Base-by-base conservation (phyloP, 2,797 vertebrate species). In the Varecia variegata region DNA sequence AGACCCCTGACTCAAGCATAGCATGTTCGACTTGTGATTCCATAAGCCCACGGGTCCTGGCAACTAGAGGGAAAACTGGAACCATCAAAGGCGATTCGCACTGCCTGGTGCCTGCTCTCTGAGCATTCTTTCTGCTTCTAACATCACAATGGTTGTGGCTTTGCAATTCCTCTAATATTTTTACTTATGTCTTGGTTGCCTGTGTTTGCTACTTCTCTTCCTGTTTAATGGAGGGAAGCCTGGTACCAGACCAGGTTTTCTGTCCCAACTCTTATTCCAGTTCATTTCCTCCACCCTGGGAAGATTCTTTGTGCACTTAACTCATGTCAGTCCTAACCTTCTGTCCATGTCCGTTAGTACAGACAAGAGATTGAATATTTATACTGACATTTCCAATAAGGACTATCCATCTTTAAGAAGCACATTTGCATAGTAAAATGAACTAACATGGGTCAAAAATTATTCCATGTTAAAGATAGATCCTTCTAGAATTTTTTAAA, bases 401-500 rank as follows among this genome's bases (percentile, higher is more conserved):
- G 54, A 77, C 12, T 45, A n/a, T 74, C 84, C 10, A 2, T 88
- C 77, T 35, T 67, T 52, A 71, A 81, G 38, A 90, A 82, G 40
- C 25, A 82, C 0, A 6, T 84, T 93, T 96, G 80, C 56, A 17
- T 70, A 67, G 91, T 71, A 62, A 76, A 77, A 73, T 67, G 67
- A 93, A 82, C 40, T 40, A 9, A 65, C 47, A 7, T 45, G 54
- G 13, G 30, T 94, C 30, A 73, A 38, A 95, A 96, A 60, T 58
- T 54, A 85, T 85, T 92, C 38, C 27, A 12, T 68, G 27, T 68
- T 77, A 73, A 81, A 86, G 40, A 54, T 65, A 21, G n/a, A 20
- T 88, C 60, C 74, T 68, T 70, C 25, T n/a, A 45, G 68, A 84
- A 73, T 85, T 85, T 93, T 80, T 82, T 25, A 62, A 77, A 96